Evolutionary conservation across 2,113 vertebrate species (phyloP).

Genomic region (Pimephales promelas): DNA sequence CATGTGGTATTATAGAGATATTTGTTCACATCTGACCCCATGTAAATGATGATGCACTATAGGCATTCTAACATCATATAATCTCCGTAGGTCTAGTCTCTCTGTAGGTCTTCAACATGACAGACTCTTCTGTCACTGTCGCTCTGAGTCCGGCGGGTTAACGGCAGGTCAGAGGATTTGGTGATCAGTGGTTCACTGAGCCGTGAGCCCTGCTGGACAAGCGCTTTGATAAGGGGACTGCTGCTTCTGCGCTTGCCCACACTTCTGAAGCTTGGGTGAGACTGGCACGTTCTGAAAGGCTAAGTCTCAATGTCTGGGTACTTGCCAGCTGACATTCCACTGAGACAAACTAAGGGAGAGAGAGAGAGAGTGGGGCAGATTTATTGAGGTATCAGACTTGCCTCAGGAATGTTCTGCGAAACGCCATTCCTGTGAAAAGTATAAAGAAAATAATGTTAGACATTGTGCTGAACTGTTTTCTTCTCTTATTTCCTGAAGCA

Average conservation of each 20-base stretch:
- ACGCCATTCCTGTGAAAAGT: slow-evolving; percentile 77
- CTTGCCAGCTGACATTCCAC: slow-evolving; percentile 81
- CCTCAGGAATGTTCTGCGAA: slow-evolving; percentile 80
- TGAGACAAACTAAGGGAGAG: slow-evolving; percentile 74
- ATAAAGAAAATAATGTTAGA: slow-evolving; percentile 79
- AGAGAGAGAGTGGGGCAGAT: slow-evolving; percentile 66
- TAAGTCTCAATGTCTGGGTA: slow-evolving; percentile 73
- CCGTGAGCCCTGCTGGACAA: slow-evolving; percentile 67
- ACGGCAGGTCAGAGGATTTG: slow-evolving; percentile 66
- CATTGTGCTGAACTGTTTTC: slow-evolving; percentile 44
- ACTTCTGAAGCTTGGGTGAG: slow-evolving; percentile 67
- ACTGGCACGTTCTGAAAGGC: slow-evolving; percentile 76
- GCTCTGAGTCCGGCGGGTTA: slow-evolving; percentile 68
- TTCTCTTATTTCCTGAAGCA: slow-evolving; percentile 36
- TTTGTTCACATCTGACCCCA: neutral
- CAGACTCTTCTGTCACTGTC: slow-evolving; percentile 74
- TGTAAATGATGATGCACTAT: slow-evolving; percentile 10
- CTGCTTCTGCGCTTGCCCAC: slow-evolving; percentile 67
- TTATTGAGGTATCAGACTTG: slow-evolving; percentile 77
- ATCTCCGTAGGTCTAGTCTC: slow-evolving; percentile 55
- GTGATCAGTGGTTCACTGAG: slow-evolving; percentile 60
- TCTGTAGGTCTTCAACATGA: slow-evolving; percentile 68
- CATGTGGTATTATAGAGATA: neutral
- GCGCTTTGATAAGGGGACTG: slow-evolving; percentile 74
- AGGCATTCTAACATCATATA: slow-evolving; percentile 8